Evolutionary conservation across 2,888 invertebrate genomes (phyloP).

Genomic region (Dryobota labecula): DNA sequence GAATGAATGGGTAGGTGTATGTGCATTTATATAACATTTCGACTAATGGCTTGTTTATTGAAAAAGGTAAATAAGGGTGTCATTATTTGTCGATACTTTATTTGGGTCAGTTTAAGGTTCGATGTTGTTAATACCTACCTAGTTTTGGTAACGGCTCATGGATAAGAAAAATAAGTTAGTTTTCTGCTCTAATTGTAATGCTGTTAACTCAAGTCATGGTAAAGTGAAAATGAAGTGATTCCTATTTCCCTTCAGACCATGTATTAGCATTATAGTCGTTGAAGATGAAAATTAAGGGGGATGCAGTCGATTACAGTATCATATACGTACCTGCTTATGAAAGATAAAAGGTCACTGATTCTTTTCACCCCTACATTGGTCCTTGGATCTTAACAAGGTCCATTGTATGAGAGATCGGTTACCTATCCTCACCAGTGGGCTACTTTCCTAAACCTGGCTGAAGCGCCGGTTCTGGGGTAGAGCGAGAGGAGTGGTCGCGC

Average conservation of each 20-base stretch:
- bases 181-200: neutral
- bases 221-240: neutral
- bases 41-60: constrained; percentile 37
- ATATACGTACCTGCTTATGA: neutral
- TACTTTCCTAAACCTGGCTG: no score
- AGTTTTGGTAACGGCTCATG: no score
- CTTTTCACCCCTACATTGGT: neutral
- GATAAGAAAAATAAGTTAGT: neutral
- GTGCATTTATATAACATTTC: constrained; percentile 47
- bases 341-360: no score
- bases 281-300: neutral
- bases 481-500: no score
- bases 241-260: neutral
- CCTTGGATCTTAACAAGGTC: neutral
- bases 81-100: constrained; percentile 7
- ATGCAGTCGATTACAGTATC: neutral
- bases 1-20: constrained; percentile 49
- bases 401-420: neutral
- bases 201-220: neutral
- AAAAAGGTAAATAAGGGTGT: neutral
- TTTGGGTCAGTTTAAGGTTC: neutral
- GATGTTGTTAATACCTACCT: neutral
- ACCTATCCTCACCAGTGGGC: no score
- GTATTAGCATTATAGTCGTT: neutral
- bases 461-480: no score